Evolutionary conservation across 2,113 vertebrate genomes (phyloP), one percentile per base, ranked within the genome.

Genomic region (Microcebus lehilahytsara): DNA sequence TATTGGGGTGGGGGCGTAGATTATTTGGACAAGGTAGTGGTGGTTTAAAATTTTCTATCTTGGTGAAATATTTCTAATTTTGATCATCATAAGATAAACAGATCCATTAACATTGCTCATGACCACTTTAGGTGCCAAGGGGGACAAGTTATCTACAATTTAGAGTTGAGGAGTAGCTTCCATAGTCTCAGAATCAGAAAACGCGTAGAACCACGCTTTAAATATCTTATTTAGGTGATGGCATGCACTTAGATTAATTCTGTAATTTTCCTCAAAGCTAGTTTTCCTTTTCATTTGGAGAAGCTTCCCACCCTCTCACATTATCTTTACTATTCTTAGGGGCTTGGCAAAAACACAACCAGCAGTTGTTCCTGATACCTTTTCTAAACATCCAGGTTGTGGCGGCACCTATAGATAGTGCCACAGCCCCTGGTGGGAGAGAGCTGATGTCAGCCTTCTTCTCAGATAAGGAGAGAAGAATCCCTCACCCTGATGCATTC

Each of bases 31-130:
- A 87, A 88, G 30, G 49, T 77, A 53, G 69, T 77, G 62, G 17
- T 88, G 49, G 5, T 30, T 90, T 78, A 90, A 91, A 30, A 14
- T 89, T 81, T 96, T 81, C 49, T 78, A 66, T 56, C 32, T 42
- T 95, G 80, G 56, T 90, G 60, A 95, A 86, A 78, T 87, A 90
- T 49, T 64, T 77, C 32, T 16, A 72, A 11, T 78, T 92, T 95
- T 53, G 80, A 64, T 40, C 51, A 66, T 71, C 62, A 34, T 17
- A 64, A 83, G 51, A 83, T 89, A 79, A 85, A 51, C 20, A 56
- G 53, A 56, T 17, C 53, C 53, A 56, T 62, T 62, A 27, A 62
- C 60, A 62, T 62, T 62, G 60, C 60, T 11, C 60, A 62, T 62
- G 60, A 62, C 23, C 25, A 27, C 60, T 62, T 62, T 27, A 62